Evolutionary conservation across 2,888 invertebrate genomes (phyloP).

Genomic region (Drosophila mimetica): DNA sequence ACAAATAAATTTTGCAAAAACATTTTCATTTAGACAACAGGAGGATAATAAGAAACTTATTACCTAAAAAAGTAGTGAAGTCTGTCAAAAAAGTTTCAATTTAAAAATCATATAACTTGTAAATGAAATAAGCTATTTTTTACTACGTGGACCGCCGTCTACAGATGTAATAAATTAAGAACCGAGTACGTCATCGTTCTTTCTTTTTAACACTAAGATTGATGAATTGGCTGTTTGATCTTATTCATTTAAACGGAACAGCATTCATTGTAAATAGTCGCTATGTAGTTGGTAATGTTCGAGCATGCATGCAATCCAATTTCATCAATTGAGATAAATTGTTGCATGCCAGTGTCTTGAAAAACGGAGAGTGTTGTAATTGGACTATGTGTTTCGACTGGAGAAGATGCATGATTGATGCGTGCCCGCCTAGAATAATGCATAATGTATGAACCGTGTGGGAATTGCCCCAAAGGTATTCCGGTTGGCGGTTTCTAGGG

Average conservation of each 20-base stretch:
- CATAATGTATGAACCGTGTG: slow-evolving; percentile 21
- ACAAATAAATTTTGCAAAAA: no score
- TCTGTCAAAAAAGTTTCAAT: no score
- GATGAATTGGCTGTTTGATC: slow-evolving; percentile 33
- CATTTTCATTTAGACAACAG: no score
- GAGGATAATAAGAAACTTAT: no score
- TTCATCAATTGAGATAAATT: slow-evolving; percentile 63
- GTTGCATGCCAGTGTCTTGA: slow-evolving; percentile 56
- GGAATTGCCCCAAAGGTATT: slow-evolving; percentile 16
- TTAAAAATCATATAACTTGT: no score
- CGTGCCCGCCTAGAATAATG: slow-evolving; percentile 10
- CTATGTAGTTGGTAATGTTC: slow-evolving; percentile 10
- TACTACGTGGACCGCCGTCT: no score
- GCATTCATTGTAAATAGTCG: not conserved
- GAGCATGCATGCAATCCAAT: slow-evolving; percentile 63
- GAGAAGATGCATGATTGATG: not conserved
- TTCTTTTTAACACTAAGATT: not conserved
- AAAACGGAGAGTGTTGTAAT: slow-evolving; percentile 16
- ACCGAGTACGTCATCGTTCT: no score
- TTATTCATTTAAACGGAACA: not conserved
- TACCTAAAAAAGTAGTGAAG: no score
- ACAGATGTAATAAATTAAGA: no score
- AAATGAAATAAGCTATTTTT: no score
- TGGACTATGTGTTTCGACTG: slow-evolving; percentile 2
- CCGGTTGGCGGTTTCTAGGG: slow-evolving; percentile 1